Percentiles rank a stretch among this genome's conserved stretches.
These are phyloP conservation scores for Pygoscelis antarcticus DNA, from an alignment of 2,113 vertebrate species.

Conservation along the genomic window DNA sequence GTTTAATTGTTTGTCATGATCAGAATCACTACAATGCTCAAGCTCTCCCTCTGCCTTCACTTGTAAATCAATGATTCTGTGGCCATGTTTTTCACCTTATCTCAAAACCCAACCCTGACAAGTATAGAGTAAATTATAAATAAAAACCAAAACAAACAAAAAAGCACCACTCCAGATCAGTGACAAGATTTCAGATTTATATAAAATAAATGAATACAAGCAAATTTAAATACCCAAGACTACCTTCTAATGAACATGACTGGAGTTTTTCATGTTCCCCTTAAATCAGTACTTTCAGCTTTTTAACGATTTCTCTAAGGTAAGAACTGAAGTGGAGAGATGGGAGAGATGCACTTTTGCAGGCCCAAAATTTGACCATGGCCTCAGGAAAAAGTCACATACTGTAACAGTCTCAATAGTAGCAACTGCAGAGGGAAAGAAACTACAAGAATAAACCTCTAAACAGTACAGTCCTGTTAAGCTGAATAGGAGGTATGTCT, in stretches of 20 bases:
- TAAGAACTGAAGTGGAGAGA: neutral
- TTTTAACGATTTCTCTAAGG: neutral
- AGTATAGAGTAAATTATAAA: neutral
- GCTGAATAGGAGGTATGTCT: neutral
- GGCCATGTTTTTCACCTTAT: neutral
- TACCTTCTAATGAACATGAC: neutral
- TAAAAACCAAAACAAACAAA: neutral
- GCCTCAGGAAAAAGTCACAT: neutral
- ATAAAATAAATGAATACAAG: neutral
- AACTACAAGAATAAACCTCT: neutral
- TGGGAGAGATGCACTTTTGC: neutral
- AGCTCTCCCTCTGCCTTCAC: neutral
- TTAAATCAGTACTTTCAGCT: neutral
- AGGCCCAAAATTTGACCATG: neutral
- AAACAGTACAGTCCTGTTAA: neutral
- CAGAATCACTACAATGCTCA: neutral
- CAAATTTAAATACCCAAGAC: neutral
- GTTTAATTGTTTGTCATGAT: neutral
- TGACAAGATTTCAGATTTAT: neutral
- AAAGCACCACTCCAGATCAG: rapidly evolving
- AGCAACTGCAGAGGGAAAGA: neutral
- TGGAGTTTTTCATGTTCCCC: neutral
- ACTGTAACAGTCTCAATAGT: neutral
- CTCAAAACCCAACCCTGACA: neutral
- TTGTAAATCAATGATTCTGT: neutral